Percentiles rank a stretch among this genome's conserved stretches.
These are phyloP conservation scores for Coenonympha glycerion DNA, from an alignment of 2,888 invertebrate genomes.

Conservation along the genomic window DNA sequence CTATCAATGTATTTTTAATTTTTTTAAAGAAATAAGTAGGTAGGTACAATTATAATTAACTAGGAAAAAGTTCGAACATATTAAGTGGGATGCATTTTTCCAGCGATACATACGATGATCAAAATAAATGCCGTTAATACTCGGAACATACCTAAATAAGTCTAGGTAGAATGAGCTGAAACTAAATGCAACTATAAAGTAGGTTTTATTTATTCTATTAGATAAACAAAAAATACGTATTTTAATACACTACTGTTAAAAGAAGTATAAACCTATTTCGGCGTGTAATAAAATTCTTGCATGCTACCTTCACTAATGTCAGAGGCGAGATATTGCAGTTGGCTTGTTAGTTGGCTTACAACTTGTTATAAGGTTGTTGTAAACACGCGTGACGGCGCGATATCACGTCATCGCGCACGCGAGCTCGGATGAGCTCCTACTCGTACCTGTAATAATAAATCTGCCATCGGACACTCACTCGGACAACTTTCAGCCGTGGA, in stretches of 20 bases:
- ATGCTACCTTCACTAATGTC: slow-evolving; percentile 42
- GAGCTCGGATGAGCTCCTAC: slow-evolving; percentile 55
- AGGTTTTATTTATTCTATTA: no score
- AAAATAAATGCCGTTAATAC: no score
- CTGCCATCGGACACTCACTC: slow-evolving; percentile 34
- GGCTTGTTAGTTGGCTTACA: slow-evolving; percentile 64
- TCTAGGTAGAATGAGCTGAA: no score
- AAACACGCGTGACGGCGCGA: slow-evolving; percentile 66
- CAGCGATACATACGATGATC: no score
- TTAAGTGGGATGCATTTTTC: no score
- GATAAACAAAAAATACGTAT: no score
- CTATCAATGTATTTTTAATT: no score
- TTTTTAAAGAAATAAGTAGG: no score
- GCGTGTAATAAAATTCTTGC: slow-evolving; percentile 43
- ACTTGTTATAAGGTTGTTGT: slow-evolving; percentile 63
- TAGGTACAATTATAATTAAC: no score
- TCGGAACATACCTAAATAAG: no score
- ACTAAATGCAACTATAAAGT: no score
- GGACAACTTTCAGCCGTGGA: slow-evolving; percentile 30
- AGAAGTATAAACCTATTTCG: slow-evolving; percentile 17
- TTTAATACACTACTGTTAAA: slow-evolving; percentile 6
- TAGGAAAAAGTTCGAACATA: no score
- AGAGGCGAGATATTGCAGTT: slow-evolving; percentile 41
- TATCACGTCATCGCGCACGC: slow-evolving; percentile 71
- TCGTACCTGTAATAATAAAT: slow-evolving; percentile 38